phyloP scores from a whole-genome alignment of 2,113 vertebrate genomes.

The Otus sunia region DNA sequence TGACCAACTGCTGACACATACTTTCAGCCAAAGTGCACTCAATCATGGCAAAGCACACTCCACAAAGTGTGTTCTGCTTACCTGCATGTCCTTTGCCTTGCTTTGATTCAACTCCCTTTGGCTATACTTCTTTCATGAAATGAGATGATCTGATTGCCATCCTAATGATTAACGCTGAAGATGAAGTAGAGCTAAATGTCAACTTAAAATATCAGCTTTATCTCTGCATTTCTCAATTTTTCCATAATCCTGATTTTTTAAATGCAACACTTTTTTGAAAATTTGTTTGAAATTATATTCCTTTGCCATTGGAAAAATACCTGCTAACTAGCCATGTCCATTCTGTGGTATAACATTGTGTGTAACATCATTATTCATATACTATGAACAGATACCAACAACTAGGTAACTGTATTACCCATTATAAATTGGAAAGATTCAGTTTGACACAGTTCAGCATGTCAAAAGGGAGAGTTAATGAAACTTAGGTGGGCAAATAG shows the following conservation, averaged over 20 bases:
- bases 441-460: background rate
- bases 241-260: background rate
- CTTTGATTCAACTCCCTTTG: background rate
- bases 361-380: background rate
- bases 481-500: background rate
- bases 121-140: background rate
- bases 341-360: background rate
- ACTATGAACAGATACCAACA: background rate
- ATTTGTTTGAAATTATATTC: background rate
- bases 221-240: background rate
- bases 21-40: background rate
- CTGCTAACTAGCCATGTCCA: background rate
- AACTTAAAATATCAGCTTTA: background rate
- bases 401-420: background rate
- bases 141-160: background rate
- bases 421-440: background rate
- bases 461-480: background rate
- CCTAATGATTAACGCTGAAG: background rate
- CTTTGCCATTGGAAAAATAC: background rate
- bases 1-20: background rate
- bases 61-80: background rate
- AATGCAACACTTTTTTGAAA: background rate
- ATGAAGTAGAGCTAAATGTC: background rate
- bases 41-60: background rate
- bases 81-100: background rate